Evolutionary conservation across 2,888 invertebrate genomes (phyloP).

Genomic region (Drosophila siamana): DNA sequence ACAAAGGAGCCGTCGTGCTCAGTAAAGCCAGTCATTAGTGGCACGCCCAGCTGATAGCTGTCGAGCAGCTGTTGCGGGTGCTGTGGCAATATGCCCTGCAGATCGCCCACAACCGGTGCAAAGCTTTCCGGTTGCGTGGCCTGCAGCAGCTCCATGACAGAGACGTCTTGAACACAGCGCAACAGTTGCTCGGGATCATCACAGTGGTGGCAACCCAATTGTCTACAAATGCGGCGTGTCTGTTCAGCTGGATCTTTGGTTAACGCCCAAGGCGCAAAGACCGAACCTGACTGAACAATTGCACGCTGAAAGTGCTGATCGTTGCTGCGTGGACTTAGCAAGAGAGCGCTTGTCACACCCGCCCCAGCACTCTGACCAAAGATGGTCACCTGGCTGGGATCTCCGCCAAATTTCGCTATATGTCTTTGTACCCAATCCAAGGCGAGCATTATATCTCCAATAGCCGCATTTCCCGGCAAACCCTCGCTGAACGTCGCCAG

Average conservation of each 20-base stretch:
- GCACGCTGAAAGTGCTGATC: slow-evolving; percentile 85
- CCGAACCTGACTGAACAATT: slow-evolving; percentile 87
- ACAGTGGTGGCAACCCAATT: slow-evolving; percentile 52
- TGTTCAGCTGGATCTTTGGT: slow-evolving; percentile 83
- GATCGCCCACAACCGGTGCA: slow-evolving; percentile 70
- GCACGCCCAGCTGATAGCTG: slow-evolving; percentile 72
- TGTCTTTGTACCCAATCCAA: slow-evolving; percentile 86
- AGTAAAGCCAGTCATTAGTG: slow-evolving; percentile 86
- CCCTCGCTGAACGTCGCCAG: slow-evolving; percentile 85
- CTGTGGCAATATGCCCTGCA: slow-evolving; percentile 69
- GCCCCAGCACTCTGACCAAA: slow-evolving; percentile 87
- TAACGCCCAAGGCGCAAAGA: slow-evolving; percentile 86
- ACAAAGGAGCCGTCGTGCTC: slow-evolving; percentile 86
- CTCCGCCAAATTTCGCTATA: slow-evolving; percentile 86
- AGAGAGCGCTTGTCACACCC: slow-evolving; percentile 85
- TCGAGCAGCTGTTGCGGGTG: slow-evolving; percentile 65
- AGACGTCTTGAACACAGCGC: slow-evolving; percentile 46
- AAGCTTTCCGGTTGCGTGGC: slow-evolving; percentile 64
- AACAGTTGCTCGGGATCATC: slow-evolving; percentile 29
- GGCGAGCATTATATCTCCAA: slow-evolving; percentile 86
- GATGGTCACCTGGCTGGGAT: slow-evolving; percentile 86
- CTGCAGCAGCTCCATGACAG: slow-evolving; percentile 44
- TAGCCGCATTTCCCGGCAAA: slow-evolving; percentile 87
- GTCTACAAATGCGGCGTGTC: slow-evolving; percentile 56
- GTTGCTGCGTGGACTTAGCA: slow-evolving; percentile 84